A percentile compares a stretch with the other conserved stretches of the same genome.
Conservation (phyloP, 2,113 vertebrate genomes). For the Muntiacus muntjak region DNA sequence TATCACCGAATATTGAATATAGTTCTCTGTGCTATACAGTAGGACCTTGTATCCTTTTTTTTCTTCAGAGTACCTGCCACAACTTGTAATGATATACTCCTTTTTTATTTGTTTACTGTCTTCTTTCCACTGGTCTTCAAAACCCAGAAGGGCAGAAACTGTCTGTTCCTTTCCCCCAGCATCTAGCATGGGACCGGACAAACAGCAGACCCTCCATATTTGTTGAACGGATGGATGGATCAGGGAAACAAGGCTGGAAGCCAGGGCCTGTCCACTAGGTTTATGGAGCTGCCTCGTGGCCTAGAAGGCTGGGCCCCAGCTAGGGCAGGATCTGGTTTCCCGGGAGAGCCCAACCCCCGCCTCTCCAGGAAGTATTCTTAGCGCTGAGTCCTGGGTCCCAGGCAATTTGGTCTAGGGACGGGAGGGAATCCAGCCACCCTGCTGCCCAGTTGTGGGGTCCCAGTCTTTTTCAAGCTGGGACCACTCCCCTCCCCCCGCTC, state of each 20-base stretch:
- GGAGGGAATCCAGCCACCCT: neutral
- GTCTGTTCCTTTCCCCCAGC: neutral
- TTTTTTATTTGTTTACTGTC: neutral
- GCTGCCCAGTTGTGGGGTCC: neutral
- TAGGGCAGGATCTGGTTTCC: slow-evolving; percentile 45
- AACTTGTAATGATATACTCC: neutral
- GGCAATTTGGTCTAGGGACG: neutral
- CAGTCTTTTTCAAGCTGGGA: neutral
- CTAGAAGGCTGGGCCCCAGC: neutral
- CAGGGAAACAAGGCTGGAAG: neutral
- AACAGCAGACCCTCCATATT: neutral
- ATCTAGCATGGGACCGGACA: neutral
- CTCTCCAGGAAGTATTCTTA: slow-evolving; percentile 15
- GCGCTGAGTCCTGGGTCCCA: neutral
- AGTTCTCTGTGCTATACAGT: neutral
- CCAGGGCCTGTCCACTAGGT: neutral
- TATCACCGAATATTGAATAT: neutral
- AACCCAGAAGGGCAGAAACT: neutral
- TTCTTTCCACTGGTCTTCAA: neutral
- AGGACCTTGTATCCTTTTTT: neutral
- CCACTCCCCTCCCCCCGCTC: too few species aligned
- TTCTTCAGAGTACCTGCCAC: neutral
- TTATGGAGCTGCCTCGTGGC: neutral
- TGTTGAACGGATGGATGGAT: neutral
- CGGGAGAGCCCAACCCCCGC: neutral